These are phyloP conservation scores for Schizopygopsis malacanthus DNA, from an alignment of 2,797 vertebrate species.

Conservation along the genomic window DNA sequence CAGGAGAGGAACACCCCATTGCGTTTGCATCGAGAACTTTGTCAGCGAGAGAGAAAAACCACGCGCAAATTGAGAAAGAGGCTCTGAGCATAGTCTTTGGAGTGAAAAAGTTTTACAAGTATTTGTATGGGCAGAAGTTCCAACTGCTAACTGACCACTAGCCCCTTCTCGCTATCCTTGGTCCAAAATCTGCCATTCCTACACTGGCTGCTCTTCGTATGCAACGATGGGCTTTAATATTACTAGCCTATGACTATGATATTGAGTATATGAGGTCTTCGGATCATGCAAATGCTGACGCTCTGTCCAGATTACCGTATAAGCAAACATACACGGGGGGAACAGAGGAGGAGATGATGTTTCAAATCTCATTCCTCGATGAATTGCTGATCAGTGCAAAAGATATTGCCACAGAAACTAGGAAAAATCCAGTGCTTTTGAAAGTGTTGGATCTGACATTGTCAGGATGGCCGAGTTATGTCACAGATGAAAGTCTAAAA, in stretches of 20 bases:
- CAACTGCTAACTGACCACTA: slow-evolving; percentile 35
- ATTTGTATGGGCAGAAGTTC: slow-evolving; percentile 49
- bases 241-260: slow-evolving; percentile 8
- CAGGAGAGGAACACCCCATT: slow-evolving; percentile 72
- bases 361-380: background rate
- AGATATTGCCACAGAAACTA: no score
- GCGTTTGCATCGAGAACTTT: slow-evolving; percentile 63
- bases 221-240: slow-evolving; percentile 1
- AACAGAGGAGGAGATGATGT: background rate
- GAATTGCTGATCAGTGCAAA: background rate
- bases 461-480: no score
- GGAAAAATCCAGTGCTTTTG: no score
- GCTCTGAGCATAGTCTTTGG: slow-evolving; percentile 54
- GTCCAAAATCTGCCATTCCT: background rate
- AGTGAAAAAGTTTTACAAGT: slow-evolving; percentile 55
- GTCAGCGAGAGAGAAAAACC: slow-evolving; percentile 43
- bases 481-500: no score
- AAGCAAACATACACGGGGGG: background rate
- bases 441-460: no score
- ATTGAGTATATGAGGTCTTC: background rate
- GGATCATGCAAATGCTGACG: slow-evolving; percentile 1
- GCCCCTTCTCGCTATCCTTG: slow-evolving; percentile 13
- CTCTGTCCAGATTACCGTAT: background rate
- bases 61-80: slow-evolving; percentile 56
- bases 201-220: background rate